Conservation (phyloP, 2,888 invertebrate genomes). For the Lasioglossum marginatum region DNA sequence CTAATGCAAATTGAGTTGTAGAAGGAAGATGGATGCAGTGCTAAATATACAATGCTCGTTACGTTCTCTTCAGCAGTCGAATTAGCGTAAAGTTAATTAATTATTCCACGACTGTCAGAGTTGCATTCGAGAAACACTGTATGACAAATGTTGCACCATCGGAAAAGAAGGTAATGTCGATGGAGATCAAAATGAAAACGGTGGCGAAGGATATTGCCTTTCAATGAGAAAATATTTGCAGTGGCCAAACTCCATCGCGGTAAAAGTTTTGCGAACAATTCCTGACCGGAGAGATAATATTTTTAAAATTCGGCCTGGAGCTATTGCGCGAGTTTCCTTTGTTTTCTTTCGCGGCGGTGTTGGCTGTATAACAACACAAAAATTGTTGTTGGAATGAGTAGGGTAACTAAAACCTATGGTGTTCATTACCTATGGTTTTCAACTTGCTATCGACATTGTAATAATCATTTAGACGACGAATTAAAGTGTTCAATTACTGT, state of each 20-base stretch:
- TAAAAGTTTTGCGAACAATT: slow-evolving; percentile 4
- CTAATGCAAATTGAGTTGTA: background rate
- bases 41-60: background rate
- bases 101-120: background rate
- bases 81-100: background rate
- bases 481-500: background rate
- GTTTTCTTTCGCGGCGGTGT: background rate
- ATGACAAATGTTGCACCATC: background rate
- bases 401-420: background rate
- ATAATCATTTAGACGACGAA: background rate
- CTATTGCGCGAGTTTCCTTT: background rate
- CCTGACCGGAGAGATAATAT: background rate
- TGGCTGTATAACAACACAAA: background rate
- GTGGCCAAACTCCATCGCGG: background rate
- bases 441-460: background rate
- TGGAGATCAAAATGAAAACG: slow-evolving; percentile 9
- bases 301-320: slow-evolving; percentile 9
- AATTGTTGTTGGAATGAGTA: background rate
- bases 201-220: slow-evolving; percentile 22
- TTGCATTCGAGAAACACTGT: background rate
- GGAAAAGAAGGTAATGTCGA: background rate
- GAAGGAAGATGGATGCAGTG: background rate
- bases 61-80: background rate
- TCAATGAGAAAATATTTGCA: slow-evolving; percentile 32
- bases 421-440: background rate